Base-by-base conservation (phyloP, 2,888 invertebrate species). In the Ellobium chinense region DNA sequence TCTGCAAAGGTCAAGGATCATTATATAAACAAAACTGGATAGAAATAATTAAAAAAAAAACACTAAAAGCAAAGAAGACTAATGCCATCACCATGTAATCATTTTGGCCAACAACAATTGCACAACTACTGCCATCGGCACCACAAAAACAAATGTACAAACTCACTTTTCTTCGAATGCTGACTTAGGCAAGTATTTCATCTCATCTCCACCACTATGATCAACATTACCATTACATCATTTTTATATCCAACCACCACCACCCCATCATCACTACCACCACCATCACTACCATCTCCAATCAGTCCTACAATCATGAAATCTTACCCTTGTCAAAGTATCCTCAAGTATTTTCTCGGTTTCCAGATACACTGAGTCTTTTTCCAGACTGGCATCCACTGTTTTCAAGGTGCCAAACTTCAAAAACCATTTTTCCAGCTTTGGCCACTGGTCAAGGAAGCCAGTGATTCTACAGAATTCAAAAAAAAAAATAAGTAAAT, bases 351-450 rank as follows among this genome's bases (percentile, higher is more conserved):
- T 85, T 58, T 87, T 90, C 81, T 92, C 91, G 37, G 91, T 89
- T 82, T 92, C 91, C 58, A 90, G 83, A 62, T 84, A 89, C 5
- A 92, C 88, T 54, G 87, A 82, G 46, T 88, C 85, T 31, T 83
- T 78, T 18, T 86, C 87, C 63, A 88, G 86, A 9, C 85, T 82
- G 14, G 90, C 91, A 85, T 92, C 91, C 24, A 92, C 87, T 39
- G 81, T 85, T 70, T 88, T 83, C 72, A 92, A 82, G 27, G 87
- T 90, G 68, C 91, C 91, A 89, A 91, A 92, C 84, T 88, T 89
- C 4, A 80, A 83, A 83, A 88, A 93, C 91, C 92, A 93, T 84
- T 92, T 92, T 80, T 92, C 91, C 73, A 93, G 79, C 82, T 92
- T 92, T 9, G 91, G 88, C 92, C 92, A 92, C 24, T 86, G 84